Evolutionary conservation across 2,888 invertebrate genomes (phyloP), one percentile per base, ranked within the genome.

Genomic region (Meloe dianella): DNA sequence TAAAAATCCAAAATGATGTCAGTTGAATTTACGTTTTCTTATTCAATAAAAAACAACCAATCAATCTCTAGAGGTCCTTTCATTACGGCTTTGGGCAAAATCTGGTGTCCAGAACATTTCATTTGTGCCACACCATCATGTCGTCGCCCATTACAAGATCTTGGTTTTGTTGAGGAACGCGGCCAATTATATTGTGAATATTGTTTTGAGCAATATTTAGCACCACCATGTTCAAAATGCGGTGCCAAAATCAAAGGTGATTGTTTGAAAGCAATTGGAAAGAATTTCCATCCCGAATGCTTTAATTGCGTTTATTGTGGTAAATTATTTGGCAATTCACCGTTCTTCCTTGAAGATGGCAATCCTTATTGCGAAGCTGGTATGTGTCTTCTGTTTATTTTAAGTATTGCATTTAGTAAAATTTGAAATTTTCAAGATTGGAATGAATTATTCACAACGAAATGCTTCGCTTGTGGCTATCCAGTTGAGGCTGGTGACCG

Each of bases 91-190:
- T 85, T 98, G 84, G 97, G 97, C 67, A 96, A 97, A 84, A 97
- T 96, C 78, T 99, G 98, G 98, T 99, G 99, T 82, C 98, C 98
- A 2, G 96, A 98, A 78, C 98, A 99, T 85, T 99, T 99, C 86
- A 89, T 94, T 77, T 99, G 99, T 85, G 93, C 94, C 70, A 97
- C 97, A 79, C 89, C 90, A 56, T 91, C 93, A 73, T 98, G 98
- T 85, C 90, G 91, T 76, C 92, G 96, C 75, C 92, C 92, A 32
- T 88, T 98, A 73, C 93, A 96, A 81, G 96, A 98, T 82, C 93
- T 97, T 78, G 99, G 99, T 58, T 99, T 99, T 83, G 98, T 99
- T 59, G 99, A 99, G 85, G 98, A 98, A 84, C 92, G 93, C 79
- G 97, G 97, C 54, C 92, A 95, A 80, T 90, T 98, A 61, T 97